Conservation (phyloP, 1,140 invertebrate species). For the Leptopilina boulardi region DNA sequence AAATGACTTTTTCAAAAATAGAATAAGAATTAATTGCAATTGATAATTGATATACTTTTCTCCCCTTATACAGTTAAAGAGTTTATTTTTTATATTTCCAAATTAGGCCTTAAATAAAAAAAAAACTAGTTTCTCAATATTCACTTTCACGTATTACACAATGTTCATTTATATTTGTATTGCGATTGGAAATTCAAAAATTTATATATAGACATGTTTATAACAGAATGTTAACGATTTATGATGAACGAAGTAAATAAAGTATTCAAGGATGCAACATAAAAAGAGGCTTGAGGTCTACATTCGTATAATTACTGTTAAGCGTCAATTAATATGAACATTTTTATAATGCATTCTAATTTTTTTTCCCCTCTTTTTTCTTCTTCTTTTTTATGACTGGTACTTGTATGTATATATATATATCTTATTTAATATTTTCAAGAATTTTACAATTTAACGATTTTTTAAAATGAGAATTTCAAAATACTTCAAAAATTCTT, state of each 20-base stretch:
- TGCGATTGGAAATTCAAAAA: not conserved
- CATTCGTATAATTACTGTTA: not conserved
- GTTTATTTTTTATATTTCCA: not conserved
- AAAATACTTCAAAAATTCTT: too few species aligned
- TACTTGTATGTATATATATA: not conserved
- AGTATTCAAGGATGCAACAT: not conserved
- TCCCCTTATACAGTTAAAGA: not conserved
- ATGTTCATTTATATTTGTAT: not conserved
- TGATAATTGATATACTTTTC: not conserved
- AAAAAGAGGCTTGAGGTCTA: not conserved
- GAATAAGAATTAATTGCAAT: not conserved
- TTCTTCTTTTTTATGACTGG: not conserved
- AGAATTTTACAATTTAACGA: not conserved
- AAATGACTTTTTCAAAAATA: not conserved
- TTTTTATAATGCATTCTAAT: not conserved
- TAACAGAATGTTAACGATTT: not conserved
- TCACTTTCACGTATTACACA: slow-evolving; percentile 9
- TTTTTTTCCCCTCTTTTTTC: not conserved
- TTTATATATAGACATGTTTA: not conserved
- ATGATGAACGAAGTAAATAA: slow-evolving; percentile 1
- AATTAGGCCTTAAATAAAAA: not conserved
- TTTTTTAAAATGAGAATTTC: too few species aligned
- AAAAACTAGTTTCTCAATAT: slow-evolving; percentile 9
- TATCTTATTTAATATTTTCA: too few species aligned
- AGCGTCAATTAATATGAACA: not conserved